Conservation (phyloP, 1,140 invertebrate species). For the Heliothis subflexa region DNA sequence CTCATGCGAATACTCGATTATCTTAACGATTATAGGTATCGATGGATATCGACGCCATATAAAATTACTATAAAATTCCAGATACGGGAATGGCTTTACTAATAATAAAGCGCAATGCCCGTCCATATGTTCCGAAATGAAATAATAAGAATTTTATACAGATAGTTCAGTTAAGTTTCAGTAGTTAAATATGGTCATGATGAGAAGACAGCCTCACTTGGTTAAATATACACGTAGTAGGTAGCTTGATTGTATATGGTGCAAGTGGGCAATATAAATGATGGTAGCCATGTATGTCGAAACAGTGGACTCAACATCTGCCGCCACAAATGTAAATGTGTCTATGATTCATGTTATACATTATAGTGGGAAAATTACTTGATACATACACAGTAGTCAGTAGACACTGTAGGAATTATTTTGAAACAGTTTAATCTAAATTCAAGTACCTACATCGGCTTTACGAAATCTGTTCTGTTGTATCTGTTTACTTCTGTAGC, state of each 20-base stretch:
- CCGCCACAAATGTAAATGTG: constrained; percentile 22
- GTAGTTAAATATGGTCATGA: too few species aligned
- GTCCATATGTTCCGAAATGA: neutral
- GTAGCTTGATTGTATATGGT: neutral
- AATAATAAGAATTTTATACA: too few species aligned
- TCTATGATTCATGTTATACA: constrained; percentile 2
- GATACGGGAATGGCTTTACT: neutral
- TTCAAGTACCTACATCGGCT: too few species aligned
- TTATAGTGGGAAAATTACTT: neutral
- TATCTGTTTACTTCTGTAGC: too few species aligned
- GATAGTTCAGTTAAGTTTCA: neutral
- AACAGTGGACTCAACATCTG: constrained; percentile 7
- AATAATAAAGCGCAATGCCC: neutral
- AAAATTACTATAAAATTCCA: neutral
- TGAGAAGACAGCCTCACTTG: too few species aligned
- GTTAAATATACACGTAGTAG: too few species aligned
- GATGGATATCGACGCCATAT: constrained; percentile 4
- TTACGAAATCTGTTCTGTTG: too few species aligned
- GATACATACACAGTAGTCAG: too few species aligned
- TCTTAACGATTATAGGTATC: neutral
- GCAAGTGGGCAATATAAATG: constrained; percentile 5
- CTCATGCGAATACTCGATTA: constrained; percentile 3
- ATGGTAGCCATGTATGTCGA: neutral
- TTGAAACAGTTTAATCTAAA: too few species aligned
- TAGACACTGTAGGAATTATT: too few species aligned